Conservation (phyloP, 1,140 invertebrate genomes). For the Leptinotarsa texana region DNA sequence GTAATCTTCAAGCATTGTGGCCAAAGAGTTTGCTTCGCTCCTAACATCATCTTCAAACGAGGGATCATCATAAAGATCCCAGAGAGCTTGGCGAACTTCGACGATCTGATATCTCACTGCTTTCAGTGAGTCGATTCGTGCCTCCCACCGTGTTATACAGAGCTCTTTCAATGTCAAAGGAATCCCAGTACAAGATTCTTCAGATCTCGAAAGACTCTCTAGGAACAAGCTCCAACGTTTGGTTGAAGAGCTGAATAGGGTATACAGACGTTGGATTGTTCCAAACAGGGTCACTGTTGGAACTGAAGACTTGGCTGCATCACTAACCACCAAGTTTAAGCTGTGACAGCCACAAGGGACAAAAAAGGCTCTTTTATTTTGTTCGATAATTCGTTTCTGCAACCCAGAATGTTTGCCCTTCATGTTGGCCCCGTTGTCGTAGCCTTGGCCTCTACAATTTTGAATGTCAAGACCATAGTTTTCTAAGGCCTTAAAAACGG, state of each 20-base stretch:
- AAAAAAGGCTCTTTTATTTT: constrained; percentile 38
- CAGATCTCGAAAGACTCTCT: constrained; percentile 35
- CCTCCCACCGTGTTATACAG: constrained; percentile 46
- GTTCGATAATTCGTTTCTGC: constrained; percentile 35
- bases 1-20: constrained; percentile 25
- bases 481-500: constrained; percentile 23
- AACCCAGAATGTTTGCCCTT: constrained; percentile 39
- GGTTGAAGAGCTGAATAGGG: constrained; percentile 46
- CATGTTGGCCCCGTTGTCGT: constrained; percentile 53
- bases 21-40: constrained; percentile 24
- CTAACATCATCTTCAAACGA: constrained; percentile 17
- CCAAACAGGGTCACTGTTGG: constrained; percentile 39
- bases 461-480: constrained; percentile 34
- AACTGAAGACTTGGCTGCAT: constrained; percentile 34
- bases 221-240: constrained; percentile 45
- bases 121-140: constrained; percentile 42
- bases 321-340: constrained; percentile 38
- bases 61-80: constrained; percentile 27
- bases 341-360: constrained; percentile 34
- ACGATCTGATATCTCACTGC: constrained; percentile 33
- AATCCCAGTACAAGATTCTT: background rate
- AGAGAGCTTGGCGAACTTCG: constrained; percentile 34
- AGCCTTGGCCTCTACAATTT: constrained; percentile 47
- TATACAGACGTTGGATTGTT: constrained; percentile 43
- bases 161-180: constrained; percentile 46